Base-by-base conservation (phyloP, 2,797 vertebrate genomes). In the Periophthalmus magnuspinnatus region DNA sequence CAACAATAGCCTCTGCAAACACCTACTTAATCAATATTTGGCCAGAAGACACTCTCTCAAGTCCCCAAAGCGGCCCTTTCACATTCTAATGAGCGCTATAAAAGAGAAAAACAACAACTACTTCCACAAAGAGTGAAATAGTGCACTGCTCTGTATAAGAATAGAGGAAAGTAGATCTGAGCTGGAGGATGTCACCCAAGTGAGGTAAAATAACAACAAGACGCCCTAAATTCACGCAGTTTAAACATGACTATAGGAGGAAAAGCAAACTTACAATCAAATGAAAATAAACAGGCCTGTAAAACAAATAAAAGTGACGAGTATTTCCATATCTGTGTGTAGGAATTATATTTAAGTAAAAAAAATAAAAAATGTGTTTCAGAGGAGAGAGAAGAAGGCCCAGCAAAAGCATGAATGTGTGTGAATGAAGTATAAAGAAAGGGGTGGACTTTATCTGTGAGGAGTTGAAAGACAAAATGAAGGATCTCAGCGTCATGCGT, bases 21-120 rank as follows among this genome's bases (percentile, higher is more conserved):
- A 97, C 94, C 94, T 96, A 93, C 96, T 98, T 97, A 96, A 99
- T 98, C 96, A 98, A 98, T 99, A 99, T 98, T 98, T 98, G 97
- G 96, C 95, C 95, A 96, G 93, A 94, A 91, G 91, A 92, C 91
- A 91, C 91, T 92, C 90, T 93, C 90, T 87, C 88, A 86, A 91
- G 91, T 93, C 92, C 95, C 93, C 96, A 97, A 96, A 95, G 77
- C 93, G 90, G 87, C 86, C 95, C 94, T 97, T 99, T 97, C 96
- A 97, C 92, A 96, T 97, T 97, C 95, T 96, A 98, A 98, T 97
- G 95, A 94, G 88, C 77, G 90, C 93, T 93, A 94, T 97, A 96
- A 97, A 97, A 96, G 84, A 82, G 69, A 89, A 91, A 88, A 90
- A 91, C 86, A 90, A 92, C 90, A 89, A 93, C 90, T 78, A 91